These are phyloP conservation scores for Phymorhynchus buccinoides DNA, from an alignment of 1,140 invertebrate genomes.

Conservation along the genomic window DNA sequence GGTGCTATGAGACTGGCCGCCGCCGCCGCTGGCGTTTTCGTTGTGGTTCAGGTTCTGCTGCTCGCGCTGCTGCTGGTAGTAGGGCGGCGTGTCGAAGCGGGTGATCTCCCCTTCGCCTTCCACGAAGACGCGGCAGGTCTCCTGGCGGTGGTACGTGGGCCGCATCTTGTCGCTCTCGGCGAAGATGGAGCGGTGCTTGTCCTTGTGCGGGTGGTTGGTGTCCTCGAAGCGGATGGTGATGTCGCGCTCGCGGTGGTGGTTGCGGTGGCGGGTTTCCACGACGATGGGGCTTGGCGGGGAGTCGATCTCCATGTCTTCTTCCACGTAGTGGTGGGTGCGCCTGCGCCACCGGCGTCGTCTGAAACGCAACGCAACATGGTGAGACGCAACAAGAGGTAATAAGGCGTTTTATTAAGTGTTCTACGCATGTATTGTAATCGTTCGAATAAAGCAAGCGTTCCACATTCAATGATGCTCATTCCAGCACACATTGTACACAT, in stretches of 20 bases:
- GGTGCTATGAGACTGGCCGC: too few relatives aligned
- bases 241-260: constrained; percentile 36
- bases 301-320: constrained; percentile 50
- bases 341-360: constrained; percentile 44
- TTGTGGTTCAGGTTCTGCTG: background rate
- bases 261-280: constrained; percentile 22
- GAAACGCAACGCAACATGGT: background rate
- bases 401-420: too few relatives aligned
- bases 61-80: background rate
- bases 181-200: constrained; percentile 43
- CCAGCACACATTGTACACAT: too few relatives aligned
- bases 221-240: constrained; percentile 37
- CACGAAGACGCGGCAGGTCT: constrained; percentile 38
- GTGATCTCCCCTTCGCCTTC: constrained; percentile 44
- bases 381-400: too few relatives aligned
- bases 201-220: background rate
- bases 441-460: too few relatives aligned
- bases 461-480: too few relatives aligned
- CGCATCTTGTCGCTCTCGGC: constrained; percentile 21
- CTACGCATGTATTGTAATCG: too few relatives aligned
- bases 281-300: background rate
- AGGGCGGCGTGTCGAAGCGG: constrained; percentile 21
- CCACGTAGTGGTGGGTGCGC: constrained; percentile 31
- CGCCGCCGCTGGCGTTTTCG: too few relatives aligned
- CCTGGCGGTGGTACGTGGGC: constrained; percentile 19